Conservation (phyloP, 2,888 invertebrate species). For the Calameuta filiformis region DNA sequence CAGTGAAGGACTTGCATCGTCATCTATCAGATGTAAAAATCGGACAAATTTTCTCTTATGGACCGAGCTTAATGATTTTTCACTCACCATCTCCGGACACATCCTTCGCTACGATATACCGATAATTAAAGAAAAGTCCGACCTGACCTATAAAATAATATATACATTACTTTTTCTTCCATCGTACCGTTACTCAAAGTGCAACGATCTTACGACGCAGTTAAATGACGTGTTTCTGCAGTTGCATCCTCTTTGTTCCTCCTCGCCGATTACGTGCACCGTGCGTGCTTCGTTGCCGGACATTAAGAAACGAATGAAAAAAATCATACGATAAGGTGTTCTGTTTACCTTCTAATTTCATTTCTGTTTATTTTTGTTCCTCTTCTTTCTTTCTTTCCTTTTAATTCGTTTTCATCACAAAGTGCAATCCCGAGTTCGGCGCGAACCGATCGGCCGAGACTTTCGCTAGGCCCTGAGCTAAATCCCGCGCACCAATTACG, state of each 20-base stretch:
- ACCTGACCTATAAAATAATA: background rate
- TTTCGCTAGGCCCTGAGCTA: conserved; percentile 58
- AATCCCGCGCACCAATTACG: conserved; percentile 28
- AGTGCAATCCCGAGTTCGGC: background rate
- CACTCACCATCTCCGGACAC: background rate
- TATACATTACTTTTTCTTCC: background rate
- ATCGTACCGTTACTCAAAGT: background rate
- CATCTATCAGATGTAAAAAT: background rate
- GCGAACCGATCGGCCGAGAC: conserved; percentile 33
- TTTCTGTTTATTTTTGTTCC: background rate
- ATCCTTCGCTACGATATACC: background rate
- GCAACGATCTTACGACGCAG: background rate
- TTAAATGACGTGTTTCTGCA: background rate
- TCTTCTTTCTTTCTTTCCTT: background rate
- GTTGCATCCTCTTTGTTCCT: background rate
- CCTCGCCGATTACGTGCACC: background rate
- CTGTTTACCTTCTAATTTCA: background rate
- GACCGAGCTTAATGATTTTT: background rate
- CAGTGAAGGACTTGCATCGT: background rate
- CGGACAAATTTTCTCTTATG: background rate
- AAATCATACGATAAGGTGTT: background rate
- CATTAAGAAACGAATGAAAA: background rate
- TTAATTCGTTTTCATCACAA: background rate
- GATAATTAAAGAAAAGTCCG: background rate
- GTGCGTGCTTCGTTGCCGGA: background rate